Percentiles rank a stretch among this genome's conserved stretches.
These are phyloP conservation scores for Heterocephalus glaber DNA, from an alignment of 2,113 vertebrate species.

Conservation along the genomic window DNA sequence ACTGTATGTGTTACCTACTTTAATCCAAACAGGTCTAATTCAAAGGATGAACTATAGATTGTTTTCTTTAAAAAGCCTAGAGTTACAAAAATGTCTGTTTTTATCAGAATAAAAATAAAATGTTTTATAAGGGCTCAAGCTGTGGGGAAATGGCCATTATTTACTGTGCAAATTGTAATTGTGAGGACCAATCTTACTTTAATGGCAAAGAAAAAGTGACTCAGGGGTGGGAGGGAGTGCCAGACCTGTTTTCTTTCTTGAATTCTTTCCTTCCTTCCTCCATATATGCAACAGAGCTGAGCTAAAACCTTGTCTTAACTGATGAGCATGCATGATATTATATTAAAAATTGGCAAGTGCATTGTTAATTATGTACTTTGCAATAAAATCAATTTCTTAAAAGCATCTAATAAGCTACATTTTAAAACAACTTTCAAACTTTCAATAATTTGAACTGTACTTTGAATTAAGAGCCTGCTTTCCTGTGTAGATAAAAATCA, in stretches of 20 bases:
- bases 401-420: conserved; percentile 18
- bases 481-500: conserved; percentile 73
- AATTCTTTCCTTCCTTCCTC: background rate
- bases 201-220: background rate
- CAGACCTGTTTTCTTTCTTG: background rate
- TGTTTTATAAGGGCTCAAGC: conserved; percentile 8
- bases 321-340: background rate
- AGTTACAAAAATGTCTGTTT: conserved; percentile 62
- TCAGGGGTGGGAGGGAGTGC: background rate
- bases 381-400: conserved; percentile 55
- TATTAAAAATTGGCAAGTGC: background rate
- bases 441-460: conserved; percentile 25
- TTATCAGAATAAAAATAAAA: conserved; percentile 73
- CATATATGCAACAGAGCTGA: background rate
- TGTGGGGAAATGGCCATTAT: conserved; percentile 56
- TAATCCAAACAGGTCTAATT: conserved; percentile 23
- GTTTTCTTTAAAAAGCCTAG: conserved; percentile 62
- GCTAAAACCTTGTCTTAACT: background rate
- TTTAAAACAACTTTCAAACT: conserved; percentile 26
- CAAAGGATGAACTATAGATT: conserved; percentile 22
- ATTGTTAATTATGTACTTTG: conserved; percentile 24
- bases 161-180: conserved; percentile 52
- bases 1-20: background rate
- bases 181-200: background rate
- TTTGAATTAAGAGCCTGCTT: conserved; percentile 54